Evolutionary conservation across 1,140 invertebrate species (phyloP).

Genomic region (Apolygus lucorum): DNA sequence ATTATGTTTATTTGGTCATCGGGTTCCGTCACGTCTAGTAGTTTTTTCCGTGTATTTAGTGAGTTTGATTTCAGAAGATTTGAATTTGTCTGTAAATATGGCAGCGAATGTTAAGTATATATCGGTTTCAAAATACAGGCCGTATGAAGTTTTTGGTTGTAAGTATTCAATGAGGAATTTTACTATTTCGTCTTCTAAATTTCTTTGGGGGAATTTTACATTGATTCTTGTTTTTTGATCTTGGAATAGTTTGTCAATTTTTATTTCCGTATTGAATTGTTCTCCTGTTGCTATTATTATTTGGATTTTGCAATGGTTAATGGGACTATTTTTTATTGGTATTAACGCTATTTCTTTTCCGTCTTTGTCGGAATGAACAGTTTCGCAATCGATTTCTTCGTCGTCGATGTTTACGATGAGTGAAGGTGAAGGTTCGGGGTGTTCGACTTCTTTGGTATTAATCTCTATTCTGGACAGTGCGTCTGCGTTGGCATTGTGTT

Average conservation of each 20-base stretch:
- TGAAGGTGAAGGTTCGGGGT: neutral
- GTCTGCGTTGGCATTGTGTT: conserved; percentile 1
- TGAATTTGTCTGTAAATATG: neutral
- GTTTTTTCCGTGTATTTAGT: neutral
- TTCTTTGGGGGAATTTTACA: neutral
- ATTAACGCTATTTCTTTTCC: neutral
- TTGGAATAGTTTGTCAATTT: neutral
- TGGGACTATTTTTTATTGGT: neutral
- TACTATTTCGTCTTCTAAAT: neutral
- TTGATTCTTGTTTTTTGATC: conserved; percentile 1
- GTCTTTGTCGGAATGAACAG: neutral
- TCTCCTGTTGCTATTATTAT: neutral
- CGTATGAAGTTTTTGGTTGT: neutral
- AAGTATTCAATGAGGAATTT: neutral
- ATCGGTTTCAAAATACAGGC: neutral
- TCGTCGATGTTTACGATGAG: neutral
- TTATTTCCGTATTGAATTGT: conserved; percentile 8
- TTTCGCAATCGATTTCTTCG: neutral
- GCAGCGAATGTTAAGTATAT: neutral
- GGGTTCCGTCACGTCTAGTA: neutral
- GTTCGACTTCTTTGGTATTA: neutral
- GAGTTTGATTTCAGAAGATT: neutral
- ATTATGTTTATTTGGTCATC: conserved; percentile 12
- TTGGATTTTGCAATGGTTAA: conserved; percentile 1
- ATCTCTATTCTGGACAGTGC: neutral